Evolutionary conservation across 2,888 invertebrate species (phyloP).

Genomic region (Drosophila monieri): DNA sequence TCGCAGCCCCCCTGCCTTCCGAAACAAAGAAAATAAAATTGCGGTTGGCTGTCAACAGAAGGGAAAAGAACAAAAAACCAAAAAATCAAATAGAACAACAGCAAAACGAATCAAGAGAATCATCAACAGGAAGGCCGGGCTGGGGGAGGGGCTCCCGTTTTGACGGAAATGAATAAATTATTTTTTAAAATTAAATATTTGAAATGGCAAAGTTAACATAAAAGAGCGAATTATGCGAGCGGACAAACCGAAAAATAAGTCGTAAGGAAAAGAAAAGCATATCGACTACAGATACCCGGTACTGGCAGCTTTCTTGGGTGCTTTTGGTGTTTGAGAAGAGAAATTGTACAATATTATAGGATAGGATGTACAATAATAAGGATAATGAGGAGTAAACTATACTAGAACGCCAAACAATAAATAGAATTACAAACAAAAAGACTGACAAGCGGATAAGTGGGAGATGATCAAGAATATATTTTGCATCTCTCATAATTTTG

Average conservation of each 20-base stretch:
- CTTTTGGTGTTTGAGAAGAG: not conserved
- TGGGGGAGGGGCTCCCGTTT: slow-evolving; percentile 11
- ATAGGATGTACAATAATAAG: too few relatives aligned
- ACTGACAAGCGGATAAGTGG: too few relatives aligned
- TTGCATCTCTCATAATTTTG: not conserved
- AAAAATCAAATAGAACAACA: slow-evolving; percentile 7
- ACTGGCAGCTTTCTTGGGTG: not conserved
- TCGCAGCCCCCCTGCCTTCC: slow-evolving; percentile 33
- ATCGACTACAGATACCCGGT: not conserved
- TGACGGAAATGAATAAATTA: slow-evolving; percentile 80
- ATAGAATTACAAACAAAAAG: too few relatives aligned
- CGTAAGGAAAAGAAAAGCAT: not conserved
- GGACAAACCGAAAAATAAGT: slow-evolving; percentile 15
- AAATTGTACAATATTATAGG: too few relatives aligned
- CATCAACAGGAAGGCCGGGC: slow-evolving; percentile 44
- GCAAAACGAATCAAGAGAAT: slow-evolving; percentile 29
- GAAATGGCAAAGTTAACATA: slow-evolving; percentile 57
- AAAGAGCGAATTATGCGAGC: slow-evolving; percentile 77
- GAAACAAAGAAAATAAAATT: slow-evolving; percentile 63
- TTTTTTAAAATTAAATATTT: slow-evolving; percentile 57
- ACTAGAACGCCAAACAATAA: too few relatives aligned
- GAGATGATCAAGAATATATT: not conserved
- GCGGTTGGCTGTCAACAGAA: slow-evolving; percentile 42
- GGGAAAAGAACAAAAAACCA: not conserved
- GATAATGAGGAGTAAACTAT: too few relatives aligned